Conservation (phyloP, 2,113 vertebrate species). For the Microcebus ravelobensis region DNA sequence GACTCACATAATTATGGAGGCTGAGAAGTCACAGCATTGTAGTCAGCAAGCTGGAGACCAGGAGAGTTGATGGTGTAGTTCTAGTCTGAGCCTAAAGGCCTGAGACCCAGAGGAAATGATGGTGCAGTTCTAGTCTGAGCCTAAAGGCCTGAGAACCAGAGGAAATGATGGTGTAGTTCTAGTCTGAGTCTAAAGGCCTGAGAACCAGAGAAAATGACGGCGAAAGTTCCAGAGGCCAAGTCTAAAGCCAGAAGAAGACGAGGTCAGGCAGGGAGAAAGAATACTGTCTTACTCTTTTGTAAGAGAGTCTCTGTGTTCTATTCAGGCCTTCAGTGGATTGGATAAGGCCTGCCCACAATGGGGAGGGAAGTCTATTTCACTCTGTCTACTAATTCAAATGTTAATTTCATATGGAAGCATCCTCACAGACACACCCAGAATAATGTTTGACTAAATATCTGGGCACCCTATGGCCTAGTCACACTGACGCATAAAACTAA, state of each 20-base stretch:
- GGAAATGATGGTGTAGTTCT: neutral
- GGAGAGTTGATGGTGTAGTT: neutral
- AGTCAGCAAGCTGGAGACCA: neutral
- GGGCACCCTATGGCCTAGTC: neutral
- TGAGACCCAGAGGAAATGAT: neutral
- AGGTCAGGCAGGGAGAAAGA: neutral
- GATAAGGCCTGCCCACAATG: rapidly evolving
- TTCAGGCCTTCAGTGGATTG: neutral
- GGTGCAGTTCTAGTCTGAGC: neutral
- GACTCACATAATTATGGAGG: neutral
- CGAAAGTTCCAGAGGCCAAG: neutral
- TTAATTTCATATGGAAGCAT: neutral
- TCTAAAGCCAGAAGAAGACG: neutral
- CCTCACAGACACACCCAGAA: neutral
- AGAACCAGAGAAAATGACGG: neutral
- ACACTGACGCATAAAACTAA: neutral
- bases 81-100: neutral
- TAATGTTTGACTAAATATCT: neutral
- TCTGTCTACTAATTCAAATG: neutral
- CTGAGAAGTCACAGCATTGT: neutral
- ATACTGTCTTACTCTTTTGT: neutral
- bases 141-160: neutral
- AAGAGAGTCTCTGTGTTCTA: neutral
- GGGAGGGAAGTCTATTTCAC: neutral
- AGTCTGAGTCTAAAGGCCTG: neutral